Conservation (phyloP, 2,797 vertebrate genomes). For the Bradypus variegatus region DNA sequence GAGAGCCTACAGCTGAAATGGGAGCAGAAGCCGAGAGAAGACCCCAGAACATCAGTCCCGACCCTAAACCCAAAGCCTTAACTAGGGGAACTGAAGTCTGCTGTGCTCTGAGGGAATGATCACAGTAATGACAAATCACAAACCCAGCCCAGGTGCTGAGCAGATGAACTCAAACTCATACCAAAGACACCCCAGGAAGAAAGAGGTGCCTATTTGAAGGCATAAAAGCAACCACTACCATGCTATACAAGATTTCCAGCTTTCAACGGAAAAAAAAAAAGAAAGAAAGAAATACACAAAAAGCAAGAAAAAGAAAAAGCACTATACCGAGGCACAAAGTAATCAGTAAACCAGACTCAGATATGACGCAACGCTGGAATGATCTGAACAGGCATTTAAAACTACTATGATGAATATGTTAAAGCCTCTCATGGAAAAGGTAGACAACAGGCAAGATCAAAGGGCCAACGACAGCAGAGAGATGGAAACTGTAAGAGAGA, state of each 20-base stretch:
- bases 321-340: background rate
- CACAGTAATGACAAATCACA: background rate
- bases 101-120: background rate
- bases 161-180: background rate
- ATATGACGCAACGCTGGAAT: background rate
- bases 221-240: background rate
- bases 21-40: background rate
- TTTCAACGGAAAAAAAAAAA: too few species aligned
- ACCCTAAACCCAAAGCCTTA: background rate
- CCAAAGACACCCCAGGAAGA: background rate
- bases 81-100: background rate
- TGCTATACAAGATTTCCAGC: background rate
- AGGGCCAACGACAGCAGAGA: background rate
- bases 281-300: background rate
- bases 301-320: background rate
- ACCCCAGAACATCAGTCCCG: background rate
- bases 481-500: background rate
- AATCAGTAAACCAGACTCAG: background rate
- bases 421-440: background rate
- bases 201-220: background rate
- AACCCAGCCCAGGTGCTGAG: background rate
- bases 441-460: background rate
- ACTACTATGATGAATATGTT: background rate
- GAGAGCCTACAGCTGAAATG: background rate
- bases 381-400: background rate